Conservation (phyloP, 2,888 invertebrate species). For the Brachylomia viminalis region DNA sequence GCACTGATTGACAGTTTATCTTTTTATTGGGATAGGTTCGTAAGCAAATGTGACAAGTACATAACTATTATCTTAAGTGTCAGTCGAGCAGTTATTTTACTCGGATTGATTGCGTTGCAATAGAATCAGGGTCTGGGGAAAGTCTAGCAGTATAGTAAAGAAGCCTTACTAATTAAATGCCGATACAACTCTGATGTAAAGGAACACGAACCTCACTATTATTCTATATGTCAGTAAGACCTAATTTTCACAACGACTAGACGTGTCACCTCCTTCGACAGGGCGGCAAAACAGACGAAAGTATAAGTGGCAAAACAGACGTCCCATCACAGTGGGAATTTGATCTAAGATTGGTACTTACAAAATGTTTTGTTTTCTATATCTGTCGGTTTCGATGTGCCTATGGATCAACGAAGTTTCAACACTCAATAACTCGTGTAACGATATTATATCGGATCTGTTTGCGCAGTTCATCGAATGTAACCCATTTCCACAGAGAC, state of each 20-base stretch:
- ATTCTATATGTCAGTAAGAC: neutral
- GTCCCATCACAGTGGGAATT: neutral
- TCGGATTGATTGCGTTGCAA: no score
- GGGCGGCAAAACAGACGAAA: slow-evolving; percentile 9
- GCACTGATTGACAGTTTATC: slow-evolving; percentile 50
- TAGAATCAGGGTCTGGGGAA: neutral
- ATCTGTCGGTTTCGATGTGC: slow-evolving; percentile 10
- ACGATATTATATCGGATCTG: slow-evolving; percentile 44
- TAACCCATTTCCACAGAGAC: slow-evolving; percentile 57
- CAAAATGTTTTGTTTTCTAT: slow-evolving; percentile 38
- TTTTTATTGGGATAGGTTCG: slow-evolving; percentile 32
- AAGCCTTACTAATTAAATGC: neutral
- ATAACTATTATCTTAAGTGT: neutral
- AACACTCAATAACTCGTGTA: slow-evolving; percentile 52
- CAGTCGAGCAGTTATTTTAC: neutral
- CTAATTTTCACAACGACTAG: neutral
- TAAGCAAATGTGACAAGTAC: slow-evolving; percentile 8
- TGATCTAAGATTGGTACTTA: neutral
- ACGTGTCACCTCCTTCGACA: neutral
- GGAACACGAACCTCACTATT: neutral
- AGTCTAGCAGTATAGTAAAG: neutral
- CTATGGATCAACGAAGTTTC: slow-evolving; percentile 39
- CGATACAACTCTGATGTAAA: neutral
- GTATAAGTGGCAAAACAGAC: slow-evolving; percentile 11
- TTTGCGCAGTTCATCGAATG: slow-evolving; percentile 48